A percentile compares a stretch with the other conserved stretches of the same genome.
phyloP scores from a whole-genome alignment of 2,888 invertebrate species.

The Timandra comae region DNA sequence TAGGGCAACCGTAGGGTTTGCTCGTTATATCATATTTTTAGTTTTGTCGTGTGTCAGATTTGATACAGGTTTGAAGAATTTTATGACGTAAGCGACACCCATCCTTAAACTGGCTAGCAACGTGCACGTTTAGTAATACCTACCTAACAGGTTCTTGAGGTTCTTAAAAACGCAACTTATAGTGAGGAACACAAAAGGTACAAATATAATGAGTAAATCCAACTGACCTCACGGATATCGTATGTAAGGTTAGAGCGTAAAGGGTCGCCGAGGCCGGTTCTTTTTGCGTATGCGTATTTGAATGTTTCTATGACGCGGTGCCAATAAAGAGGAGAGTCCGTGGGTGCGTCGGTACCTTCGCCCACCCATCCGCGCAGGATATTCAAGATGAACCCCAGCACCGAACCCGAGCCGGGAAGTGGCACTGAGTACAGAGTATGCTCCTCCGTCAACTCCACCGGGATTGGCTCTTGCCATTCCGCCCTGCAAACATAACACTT shows the following conservation, averaged over 20 bases:
- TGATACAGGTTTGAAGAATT: no score
- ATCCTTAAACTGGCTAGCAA: no score
- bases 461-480: constrained; percentile 80
- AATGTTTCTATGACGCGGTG: constrained; percentile 92
- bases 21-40: no score
- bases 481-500: no score
- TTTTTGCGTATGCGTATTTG: constrained; percentile 92
- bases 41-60: no score
- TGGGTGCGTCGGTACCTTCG: constrained; percentile 43
- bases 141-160: no score
- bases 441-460: constrained; percentile 74
- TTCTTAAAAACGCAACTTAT: no score
- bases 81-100: no score
- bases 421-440: constrained; percentile 85
- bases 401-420: constrained; percentile 90
- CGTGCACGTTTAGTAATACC: no score
- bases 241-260: constrained; percentile 37
- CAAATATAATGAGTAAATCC: no score
- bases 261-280: constrained; percentile 89
- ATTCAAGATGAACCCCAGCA: constrained; percentile 89
- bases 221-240: constrained; percentile 40
- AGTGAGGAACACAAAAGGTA: no score
- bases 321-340: constrained; percentile 69
- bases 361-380: constrained; percentile 80
- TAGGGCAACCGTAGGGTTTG: no score